Percentiles rank a stretch among this genome's conserved stretches.
Evolutionary conservation across 2,888 invertebrate genomes (phyloP).

Genomic region (Gerris lacustris): DNA sequence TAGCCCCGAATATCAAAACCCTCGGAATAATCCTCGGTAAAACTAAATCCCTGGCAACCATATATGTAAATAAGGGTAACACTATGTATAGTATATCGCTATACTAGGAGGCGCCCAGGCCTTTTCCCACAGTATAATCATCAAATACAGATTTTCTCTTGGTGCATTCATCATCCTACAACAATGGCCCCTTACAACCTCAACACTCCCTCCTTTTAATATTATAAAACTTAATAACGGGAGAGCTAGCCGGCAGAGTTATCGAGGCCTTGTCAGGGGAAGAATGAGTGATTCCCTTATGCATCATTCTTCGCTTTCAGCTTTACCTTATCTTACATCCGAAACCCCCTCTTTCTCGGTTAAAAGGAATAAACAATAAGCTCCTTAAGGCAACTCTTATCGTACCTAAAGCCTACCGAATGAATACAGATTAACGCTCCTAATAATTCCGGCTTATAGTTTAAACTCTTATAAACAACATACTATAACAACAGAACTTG

Average conservation of each 20-base stretch:
- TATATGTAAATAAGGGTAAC: slow-evolving; percentile 1
- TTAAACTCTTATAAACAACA: too few relatives aligned
- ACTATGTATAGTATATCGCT: background rate
- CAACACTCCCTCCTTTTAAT: background rate
- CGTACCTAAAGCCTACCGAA: too few relatives aligned
- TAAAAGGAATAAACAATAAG: too few relatives aligned
- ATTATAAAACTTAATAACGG: background rate
- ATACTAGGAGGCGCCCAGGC: background rate
- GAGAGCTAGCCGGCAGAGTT: background rate
- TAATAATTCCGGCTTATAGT: too few relatives aligned
- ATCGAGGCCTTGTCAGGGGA: background rate
- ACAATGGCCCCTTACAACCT: background rate
- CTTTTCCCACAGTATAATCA: background rate
- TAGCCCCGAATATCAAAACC: background rate
- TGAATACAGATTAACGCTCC: too few relatives aligned
- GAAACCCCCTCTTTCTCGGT: too few relatives aligned
- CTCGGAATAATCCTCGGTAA: background rate
- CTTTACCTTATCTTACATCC: too few relatives aligned
- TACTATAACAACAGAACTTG: too few relatives aligned
- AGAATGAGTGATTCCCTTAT: background rate
- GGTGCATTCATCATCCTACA: slow-evolving; percentile 2
- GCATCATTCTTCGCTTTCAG: too few relatives aligned
- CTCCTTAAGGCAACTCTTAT: too few relatives aligned
- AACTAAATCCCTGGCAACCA: background rate
- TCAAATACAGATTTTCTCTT: background rate